Evolutionary conservation across 2,797 vertebrate species (phyloP).

Genomic region (Lepilemur ruficaudatus): DNA sequence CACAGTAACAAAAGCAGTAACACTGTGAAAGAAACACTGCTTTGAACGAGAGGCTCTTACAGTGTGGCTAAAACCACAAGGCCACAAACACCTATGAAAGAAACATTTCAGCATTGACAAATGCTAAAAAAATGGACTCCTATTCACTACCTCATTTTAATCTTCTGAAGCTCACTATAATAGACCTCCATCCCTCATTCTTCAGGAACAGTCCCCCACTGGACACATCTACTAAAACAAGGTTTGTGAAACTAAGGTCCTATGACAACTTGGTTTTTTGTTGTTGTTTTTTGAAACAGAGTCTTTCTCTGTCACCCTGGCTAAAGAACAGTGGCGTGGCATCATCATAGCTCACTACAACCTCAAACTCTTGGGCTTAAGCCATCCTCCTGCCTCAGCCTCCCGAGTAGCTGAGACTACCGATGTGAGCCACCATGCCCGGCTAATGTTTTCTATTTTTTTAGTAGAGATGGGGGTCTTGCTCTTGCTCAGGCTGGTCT

Average conservation of each 20-base stretch:
- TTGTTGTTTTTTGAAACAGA: too few relatives aligned
- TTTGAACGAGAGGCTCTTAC: slow-evolving; percentile 22
- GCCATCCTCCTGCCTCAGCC: too few relatives aligned
- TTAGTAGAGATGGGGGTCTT: too few relatives aligned
- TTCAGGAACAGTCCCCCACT: background rate
- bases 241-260: slow-evolving; percentile 40
- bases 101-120: slow-evolving; percentile 37
- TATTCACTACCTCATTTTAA: background rate
- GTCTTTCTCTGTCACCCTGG: too few relatives aligned
- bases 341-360: too few relatives aligned
- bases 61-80: slow-evolving; percentile 19
- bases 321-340: too few relatives aligned
- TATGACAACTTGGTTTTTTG: background rate
- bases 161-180: slow-evolving; percentile 2
- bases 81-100: background rate
- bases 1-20: slow-evolving; percentile 47
- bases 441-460: too few relatives aligned
- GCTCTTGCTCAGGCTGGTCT: too few relatives aligned
- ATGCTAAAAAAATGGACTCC: slow-evolving; percentile 25
- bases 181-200: background rate
- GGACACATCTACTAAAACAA: background rate
- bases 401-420: too few relatives aligned
- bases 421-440: too few relatives aligned
- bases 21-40: slow-evolving; percentile 15
- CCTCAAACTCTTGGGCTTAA: too few relatives aligned